A percentile compares a stretch with the other conserved stretches of the same genome.
Conservation (phyloP, 2,797 vertebrate genomes). For the Calcarius lapponicus region DNA sequence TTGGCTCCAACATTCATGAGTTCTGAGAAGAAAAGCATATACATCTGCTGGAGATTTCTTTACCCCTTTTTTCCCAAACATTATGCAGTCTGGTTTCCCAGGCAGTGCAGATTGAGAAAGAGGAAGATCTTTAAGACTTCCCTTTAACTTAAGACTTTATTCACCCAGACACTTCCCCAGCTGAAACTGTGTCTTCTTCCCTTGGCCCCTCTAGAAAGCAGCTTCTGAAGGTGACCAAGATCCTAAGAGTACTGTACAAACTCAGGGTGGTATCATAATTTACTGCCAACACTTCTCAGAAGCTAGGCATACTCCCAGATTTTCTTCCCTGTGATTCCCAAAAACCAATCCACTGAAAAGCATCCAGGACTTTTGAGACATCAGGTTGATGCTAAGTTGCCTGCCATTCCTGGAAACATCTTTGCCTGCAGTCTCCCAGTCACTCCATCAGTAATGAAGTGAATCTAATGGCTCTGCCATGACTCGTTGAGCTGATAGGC, state of each 20-base stretch:
- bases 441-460: slow-evolving; percentile 22
- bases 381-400: not conserved
- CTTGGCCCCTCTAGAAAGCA: not conserved
- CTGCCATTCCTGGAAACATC: not conserved
- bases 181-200: not conserved
- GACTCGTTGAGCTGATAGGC: slow-evolving; percentile 40
- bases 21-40: not conserved
- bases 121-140: not conserved
- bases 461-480: slow-evolving; percentile 55
- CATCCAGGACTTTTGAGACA: not conserved
- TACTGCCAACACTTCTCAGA: not conserved
- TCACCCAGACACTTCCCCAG: not conserved
- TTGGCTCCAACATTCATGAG: not conserved
- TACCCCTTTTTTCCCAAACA: not conserved
- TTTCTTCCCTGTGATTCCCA: not conserved
- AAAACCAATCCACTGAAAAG: not conserved
- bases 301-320: not conserved
- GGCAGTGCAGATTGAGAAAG: not conserved
- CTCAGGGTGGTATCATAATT: not conserved
- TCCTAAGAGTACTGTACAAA: not conserved
- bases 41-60: not conserved
- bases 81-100: not conserved
- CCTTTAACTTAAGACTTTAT: not conserved
- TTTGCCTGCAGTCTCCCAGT: not conserved
- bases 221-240: not conserved